Conservation (phyloP, 1,140 invertebrate genomes). For the Nasonia giraulti region DNA sequence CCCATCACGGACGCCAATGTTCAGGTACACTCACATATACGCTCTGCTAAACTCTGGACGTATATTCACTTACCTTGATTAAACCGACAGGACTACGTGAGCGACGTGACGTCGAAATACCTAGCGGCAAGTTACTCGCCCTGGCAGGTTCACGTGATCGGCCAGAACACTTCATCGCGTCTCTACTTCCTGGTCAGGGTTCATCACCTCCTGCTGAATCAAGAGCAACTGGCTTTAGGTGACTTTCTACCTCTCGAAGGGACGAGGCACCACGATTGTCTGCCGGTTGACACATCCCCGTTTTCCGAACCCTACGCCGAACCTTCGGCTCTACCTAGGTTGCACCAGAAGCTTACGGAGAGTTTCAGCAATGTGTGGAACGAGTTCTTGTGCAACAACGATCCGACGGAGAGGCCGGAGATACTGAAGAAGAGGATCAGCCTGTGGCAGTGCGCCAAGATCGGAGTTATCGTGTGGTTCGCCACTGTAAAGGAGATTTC, state of each 20-base stretch:
- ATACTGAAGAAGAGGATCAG: conserved; percentile 78
- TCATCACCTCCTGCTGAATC: conserved; percentile 84
- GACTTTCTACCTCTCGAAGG: conserved; percentile 82
- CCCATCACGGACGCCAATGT: conserved; percentile 83
- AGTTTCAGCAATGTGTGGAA: conserved; percentile 85
- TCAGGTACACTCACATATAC: conserved; percentile 74
- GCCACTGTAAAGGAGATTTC: conserved; percentile 77
- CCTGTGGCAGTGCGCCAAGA: conserved; percentile 77
- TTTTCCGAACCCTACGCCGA: conserved; percentile 77
- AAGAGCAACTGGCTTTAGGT: conserved; percentile 81
- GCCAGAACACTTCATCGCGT: conserved; percentile 55
- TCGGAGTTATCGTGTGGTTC: conserved; percentile 76
- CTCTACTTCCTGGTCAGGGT: conserved; percentile 77
- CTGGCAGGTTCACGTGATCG: conserved; percentile 88
- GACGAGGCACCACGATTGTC: neutral
- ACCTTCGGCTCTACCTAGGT: conserved; percentile 79
- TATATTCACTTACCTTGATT: neutral
- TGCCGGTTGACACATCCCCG: conserved; percentile 62
- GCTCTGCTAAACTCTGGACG: neutral
- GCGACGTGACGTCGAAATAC: conserved; percentile 85
- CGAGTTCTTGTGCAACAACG: conserved; percentile 85
- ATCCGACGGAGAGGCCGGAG: conserved; percentile 82
- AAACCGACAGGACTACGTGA: conserved; percentile 83
- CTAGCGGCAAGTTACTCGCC: conserved; percentile 81
- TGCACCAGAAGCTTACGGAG: conserved; percentile 81